Evolutionary conservation across 2,113 vertebrate genomes (phyloP).

Genomic region (Cranoglanis bouderius): DNA sequence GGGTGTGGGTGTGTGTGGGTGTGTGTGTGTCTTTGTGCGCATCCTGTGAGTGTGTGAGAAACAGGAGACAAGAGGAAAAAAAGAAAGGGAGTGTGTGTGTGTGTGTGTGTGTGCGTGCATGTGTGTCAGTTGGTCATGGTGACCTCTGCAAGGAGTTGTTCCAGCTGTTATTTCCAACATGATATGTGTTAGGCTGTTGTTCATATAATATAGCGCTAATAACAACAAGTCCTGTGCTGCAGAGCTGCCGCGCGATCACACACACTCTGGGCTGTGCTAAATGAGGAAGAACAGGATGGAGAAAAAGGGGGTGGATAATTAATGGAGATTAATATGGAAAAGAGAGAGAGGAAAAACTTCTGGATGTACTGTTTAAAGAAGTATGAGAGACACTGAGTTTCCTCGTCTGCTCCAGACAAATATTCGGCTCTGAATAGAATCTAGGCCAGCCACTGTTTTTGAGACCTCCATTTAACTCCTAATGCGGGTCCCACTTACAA

Average conservation of each 20-base stretch:
- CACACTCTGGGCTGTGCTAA: conserved; percentile 24
- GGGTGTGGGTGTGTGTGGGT: not conserved
- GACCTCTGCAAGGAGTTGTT: not conserved
- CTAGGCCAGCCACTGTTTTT: conserved; percentile 54
- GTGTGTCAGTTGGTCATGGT: not conserved
- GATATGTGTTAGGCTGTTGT: not conserved
- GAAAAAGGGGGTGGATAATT: conserved; percentile 34
- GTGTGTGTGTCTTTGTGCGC: not conserved
- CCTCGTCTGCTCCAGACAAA: conserved; percentile 38
- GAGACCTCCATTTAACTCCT: conserved; percentile 40
- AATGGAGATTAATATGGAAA: conserved; percentile 41
- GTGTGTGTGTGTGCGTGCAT: not conserved
- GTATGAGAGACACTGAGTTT: conserved; percentile 21
- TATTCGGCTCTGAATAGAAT: conserved; percentile 51
- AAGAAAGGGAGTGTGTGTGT: not conserved
- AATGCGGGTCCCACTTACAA: conserved; percentile 37
- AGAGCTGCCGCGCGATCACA: conserved; percentile 10
- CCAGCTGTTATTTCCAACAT: conserved; percentile 32
- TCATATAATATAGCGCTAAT: conserved; percentile 10
- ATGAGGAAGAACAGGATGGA: conserved; percentile 15
- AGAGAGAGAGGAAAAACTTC: not conserved
- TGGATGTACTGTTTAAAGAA: not conserved
- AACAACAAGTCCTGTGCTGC: not conserved
- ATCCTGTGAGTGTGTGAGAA: not conserved
- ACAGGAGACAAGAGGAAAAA: not conserved